Percentiles rank a stretch among this genome's conserved stretches.
Evolutionary conservation across 2,797 vertebrate genomes (phyloP).

Genomic region (Odontamblyopus rebecca): DNA sequence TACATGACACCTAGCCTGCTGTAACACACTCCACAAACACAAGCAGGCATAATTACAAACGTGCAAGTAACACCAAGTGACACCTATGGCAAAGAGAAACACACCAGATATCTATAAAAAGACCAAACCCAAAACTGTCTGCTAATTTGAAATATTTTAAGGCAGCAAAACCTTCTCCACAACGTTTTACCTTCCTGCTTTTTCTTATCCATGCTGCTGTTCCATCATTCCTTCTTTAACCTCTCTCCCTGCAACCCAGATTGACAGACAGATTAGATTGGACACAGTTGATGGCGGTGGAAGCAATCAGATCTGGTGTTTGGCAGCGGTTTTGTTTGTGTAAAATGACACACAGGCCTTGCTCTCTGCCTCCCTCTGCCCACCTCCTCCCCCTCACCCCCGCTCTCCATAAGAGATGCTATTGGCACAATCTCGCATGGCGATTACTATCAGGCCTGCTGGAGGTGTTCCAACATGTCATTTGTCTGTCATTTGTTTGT

Average conservation of each 20-base stretch:
- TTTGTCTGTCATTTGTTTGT: conserved; percentile 85
- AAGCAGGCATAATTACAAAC: conserved; percentile 30
- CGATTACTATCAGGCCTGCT: conserved; percentile 81
- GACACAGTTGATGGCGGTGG: conserved; percentile 79
- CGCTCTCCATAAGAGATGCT: conserved; percentile 69
- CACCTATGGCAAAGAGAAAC: conserved; percentile 10
- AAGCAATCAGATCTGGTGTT: conserved; percentile 81
- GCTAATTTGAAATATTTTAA: neutral
- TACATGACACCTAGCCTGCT: conserved; percentile 57
- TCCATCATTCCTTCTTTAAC: conserved; percentile 64
- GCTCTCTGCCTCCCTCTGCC: conserved; percentile 17
- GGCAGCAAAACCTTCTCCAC: conserved; percentile 25
- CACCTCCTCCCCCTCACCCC: conserved; percentile 9
- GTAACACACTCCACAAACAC: conserved; percentile 28
- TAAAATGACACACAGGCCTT: conserved; percentile 79
- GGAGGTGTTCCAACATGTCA: conserved; percentile 82
- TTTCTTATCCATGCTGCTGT: conserved; percentile 52
- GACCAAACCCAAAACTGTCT: neutral
- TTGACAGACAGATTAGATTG: conserved; percentile 85
- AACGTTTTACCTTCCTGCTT: conserved; percentile 41
- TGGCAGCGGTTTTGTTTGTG: conserved; percentile 81
- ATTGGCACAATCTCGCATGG: conserved; percentile 77
- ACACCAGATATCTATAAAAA: conserved; percentile 1
- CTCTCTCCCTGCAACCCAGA: conserved; percentile 67
- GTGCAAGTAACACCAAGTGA: conserved; percentile 18